These are phyloP conservation scores for Amiota communis DNA, from an alignment of 2,888 invertebrate species.

Conservation along the genomic window DNA sequence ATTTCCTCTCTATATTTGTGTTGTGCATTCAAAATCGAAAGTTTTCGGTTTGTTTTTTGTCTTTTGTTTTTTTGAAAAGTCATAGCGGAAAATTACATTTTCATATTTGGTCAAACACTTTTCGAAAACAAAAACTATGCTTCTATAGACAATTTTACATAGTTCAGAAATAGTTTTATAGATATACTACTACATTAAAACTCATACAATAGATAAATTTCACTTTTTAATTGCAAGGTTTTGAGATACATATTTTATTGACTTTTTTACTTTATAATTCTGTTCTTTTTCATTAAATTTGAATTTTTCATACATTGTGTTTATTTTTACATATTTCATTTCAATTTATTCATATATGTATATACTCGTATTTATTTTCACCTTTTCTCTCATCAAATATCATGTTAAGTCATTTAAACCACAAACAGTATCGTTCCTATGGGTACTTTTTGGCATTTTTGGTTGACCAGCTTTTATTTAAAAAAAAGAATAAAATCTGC, in stretches of 20 bases:
- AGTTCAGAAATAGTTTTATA: slow-evolving; percentile 17
- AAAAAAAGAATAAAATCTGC: no score
- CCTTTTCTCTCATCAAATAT: no score
- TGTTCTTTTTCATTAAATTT: neutral
- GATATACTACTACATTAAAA: neutral
- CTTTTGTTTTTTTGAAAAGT: slow-evolving; percentile 16
- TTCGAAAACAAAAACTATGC: neutral
- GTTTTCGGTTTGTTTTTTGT: neutral
- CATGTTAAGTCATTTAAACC: no score
- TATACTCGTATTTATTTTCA: no score
- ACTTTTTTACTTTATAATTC: neutral
- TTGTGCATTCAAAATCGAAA: neutral
- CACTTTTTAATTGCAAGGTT: neutral
- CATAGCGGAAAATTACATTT: slow-evolving; percentile 26
- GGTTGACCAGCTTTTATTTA: no score
- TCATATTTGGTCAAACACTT: neutral
- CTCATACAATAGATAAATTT: neutral
- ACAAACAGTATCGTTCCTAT: no score
- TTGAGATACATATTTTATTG: neutral
- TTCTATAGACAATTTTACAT: slow-evolving; percentile 3
- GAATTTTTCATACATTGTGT: no score
- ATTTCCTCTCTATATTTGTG: neutral
- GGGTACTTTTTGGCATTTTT: no score
- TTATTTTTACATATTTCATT: no score
- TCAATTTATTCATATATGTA: no score